Percentiles rank a stretch among this genome's conserved stretches.
Conservation (phyloP, 1,140 invertebrate species). For the Antheraea mylitta region DNA sequence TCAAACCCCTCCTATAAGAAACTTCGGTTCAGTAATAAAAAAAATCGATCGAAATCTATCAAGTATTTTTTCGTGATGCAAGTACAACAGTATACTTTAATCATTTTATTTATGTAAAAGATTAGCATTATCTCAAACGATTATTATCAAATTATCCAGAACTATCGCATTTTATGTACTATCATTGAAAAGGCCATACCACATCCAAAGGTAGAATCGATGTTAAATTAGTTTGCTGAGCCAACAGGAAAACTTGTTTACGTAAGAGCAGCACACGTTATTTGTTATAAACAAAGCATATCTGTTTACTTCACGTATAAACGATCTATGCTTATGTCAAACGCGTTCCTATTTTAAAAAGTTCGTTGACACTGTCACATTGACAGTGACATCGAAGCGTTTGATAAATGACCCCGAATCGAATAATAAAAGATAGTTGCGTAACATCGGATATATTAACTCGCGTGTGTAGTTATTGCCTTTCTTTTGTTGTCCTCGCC, state of each 20-base stretch:
- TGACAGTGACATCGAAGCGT: conserved; percentile 27
- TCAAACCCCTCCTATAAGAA: too few relatives aligned
- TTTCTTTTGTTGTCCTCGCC: neutral
- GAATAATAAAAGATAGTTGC: conserved; percentile 19
- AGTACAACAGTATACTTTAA: too few relatives aligned
- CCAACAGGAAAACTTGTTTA: neutral
- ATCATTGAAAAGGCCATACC: neutral
- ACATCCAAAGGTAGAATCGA: neutral
- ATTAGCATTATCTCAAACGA: too few relatives aligned
- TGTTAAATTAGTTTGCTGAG: neutral
- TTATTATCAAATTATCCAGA: too few relatives aligned
- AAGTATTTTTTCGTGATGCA: too few relatives aligned
- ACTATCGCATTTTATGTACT: neutral
- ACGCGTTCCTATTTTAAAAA: conserved; percentile 5
- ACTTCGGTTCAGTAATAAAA: too few relatives aligned
- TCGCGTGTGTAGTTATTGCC: conserved; percentile 4
- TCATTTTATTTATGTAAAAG: too few relatives aligned
- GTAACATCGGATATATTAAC: conserved; percentile 13
- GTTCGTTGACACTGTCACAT: conserved; percentile 9
- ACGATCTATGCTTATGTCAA: neutral
- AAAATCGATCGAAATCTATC: too few relatives aligned
- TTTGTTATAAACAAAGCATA: neutral
- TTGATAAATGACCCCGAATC: conserved; percentile 18
- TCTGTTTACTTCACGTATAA: conserved; percentile 1
- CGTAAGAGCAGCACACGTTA: neutral